Evolutionary conservation across 2,888 invertebrate genomes (phyloP), one percentile per base, ranked within the genome.

Genomic region (Creontiades dilutus): DNA sequence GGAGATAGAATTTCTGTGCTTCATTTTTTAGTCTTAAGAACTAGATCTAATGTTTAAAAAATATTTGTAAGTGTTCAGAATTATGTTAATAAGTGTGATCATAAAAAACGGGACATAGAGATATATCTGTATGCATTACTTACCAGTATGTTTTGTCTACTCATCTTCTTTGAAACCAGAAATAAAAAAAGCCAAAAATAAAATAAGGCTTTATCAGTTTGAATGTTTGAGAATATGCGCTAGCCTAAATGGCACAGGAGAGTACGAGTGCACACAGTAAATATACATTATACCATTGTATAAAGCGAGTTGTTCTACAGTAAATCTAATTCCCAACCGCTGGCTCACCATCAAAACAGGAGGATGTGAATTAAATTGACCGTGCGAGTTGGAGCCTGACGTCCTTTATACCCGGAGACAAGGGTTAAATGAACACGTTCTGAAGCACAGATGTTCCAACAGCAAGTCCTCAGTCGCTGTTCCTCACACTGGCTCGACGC

Each of bases 401-500:
- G 14, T 12, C 16, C 52, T 52, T 52, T 16, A 52, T 52, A 3
- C 52, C 68, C 68, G 68, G 23, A 68, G 68, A 68, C 68, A 68
- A 68, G 68, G 68, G 19, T 27, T 68, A 68, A 68, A 68, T 68
- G 68, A 23, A 11, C 68, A 19, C 4, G 23, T 68, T 68, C 23
- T n/a, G n/a, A n/a, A n/a, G 23, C 68, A 27, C 68, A 68, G 68
- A 68, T 68, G 68, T 27, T 68, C 68, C 27, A 19, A 23, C 37
- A 52, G 3, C 68, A 68, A 68, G 23, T 27, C 68, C n/a, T n/a
- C 68, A 5, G 23, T n/a, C 68, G n/a, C 16, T 11, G 23, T 7
- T 27, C 68, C 68, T 68, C 68, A 68, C 19, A 68, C 68, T 68
- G 57, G 19, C 57, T n/a, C n/a, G 19, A 57, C 13, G 5, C n/a